A percentile compares a stretch with the other conserved stretches of the same genome.
phyloP scores from a whole-genome alignment of 2,888 invertebrate genomes.

The Oscheius sp. region DNA sequence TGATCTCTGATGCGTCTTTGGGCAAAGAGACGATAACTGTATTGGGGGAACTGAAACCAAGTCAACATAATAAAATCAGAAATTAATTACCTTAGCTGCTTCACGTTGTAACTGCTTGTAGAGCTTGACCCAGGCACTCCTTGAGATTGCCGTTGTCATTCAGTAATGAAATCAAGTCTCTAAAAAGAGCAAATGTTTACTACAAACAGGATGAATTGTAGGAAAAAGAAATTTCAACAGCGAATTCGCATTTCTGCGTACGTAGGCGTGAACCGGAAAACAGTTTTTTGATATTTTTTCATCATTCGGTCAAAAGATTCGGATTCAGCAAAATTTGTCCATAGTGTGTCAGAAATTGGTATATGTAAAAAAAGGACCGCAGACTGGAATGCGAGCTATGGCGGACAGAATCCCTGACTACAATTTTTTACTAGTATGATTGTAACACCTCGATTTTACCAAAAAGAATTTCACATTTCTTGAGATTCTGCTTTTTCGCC shows the following conservation, averaged over 20 bases:
- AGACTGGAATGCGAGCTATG: no score
- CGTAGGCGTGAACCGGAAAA: no score
- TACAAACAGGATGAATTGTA: background rate
- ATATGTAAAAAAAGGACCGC: no score
- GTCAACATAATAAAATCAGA: background rate
- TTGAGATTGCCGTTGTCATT: constrained; percentile 55
- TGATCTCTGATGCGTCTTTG: constrained; percentile 72
- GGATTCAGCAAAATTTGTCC: no score
- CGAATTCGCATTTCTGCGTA: no score
- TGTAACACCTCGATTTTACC: no score
- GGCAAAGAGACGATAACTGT: constrained; percentile 70
- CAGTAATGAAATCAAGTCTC: constrained; percentile 2
- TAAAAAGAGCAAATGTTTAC: background rate
- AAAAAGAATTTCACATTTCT: constrained; percentile 16
- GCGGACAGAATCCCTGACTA: no score
- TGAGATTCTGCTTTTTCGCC: no score
- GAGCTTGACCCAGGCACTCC: constrained; percentile 62
- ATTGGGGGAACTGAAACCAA: constrained; percentile 68
- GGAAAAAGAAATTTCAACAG: constrained; percentile 7
- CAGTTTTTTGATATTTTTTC: no score
- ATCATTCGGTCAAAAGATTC: no score
- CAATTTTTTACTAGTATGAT: no score
- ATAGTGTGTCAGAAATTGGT: no score
- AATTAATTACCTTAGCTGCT: constrained; percentile 57
- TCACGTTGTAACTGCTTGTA: constrained; percentile 70